A percentile compares a stretch with the other conserved stretches of the same genome.
Conservation (phyloP, 2,113 vertebrate genomes). For the Muntiacus reevesi region DNA sequence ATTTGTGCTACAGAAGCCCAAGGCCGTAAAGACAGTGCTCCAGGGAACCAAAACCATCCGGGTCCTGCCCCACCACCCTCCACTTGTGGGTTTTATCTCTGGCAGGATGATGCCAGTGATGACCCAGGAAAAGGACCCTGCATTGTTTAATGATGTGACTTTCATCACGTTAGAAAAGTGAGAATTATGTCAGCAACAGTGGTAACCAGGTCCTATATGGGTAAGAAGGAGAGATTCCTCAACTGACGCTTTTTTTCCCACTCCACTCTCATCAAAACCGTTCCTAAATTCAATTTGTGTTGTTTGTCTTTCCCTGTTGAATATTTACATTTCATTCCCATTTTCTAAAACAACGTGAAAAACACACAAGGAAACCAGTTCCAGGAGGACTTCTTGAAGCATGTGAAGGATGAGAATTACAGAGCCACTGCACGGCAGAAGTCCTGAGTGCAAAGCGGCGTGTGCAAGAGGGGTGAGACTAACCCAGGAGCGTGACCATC, state of each 20-base stretch:
- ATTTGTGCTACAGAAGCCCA: too few species aligned
- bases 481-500: fast-evolving
- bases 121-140: neutral
- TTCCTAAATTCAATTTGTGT: neutral
- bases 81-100: fast-evolving
- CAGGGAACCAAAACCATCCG: fast-evolving
- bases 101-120: neutral
- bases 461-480: fast-evolving
- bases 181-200: fast-evolving
- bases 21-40: fast-evolving
- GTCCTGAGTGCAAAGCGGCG: fast-evolving
- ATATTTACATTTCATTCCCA: neutral
- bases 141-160: fast-evolving
- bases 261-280: neutral
- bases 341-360: neutral
- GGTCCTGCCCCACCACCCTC: too few species aligned
- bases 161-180: neutral
- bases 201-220: neutral
- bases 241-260: fast-evolving
- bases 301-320: neutral
- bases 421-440: too few species aligned
- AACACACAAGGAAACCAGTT: neutral
- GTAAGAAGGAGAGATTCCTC: neutral
- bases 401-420: fast-evolving
- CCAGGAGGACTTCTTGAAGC: neutral